Evolutionary conservation across 2,888 invertebrate species (phyloP), one percentile per base, ranked within the genome.

Genomic region (Coleophora deauratella): DNA sequence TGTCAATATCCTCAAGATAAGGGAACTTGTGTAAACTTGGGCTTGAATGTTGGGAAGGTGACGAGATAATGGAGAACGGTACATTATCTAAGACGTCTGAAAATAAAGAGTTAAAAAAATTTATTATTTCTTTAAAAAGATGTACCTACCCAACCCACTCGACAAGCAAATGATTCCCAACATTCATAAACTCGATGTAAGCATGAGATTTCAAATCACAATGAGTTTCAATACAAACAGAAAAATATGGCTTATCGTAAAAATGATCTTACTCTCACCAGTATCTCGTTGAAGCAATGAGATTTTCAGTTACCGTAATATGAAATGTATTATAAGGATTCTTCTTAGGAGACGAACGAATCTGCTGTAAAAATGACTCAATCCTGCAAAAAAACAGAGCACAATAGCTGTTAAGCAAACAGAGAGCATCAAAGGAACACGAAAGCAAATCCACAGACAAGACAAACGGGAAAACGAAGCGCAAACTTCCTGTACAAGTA

Each of bases 401-500:
- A 32, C 6, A 12, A 9, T 32, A 32, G 21, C 3, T 4, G 32
- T n/a, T 10, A 9, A n/a, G 6, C 32, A 32, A 32, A 11, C 32
- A 32, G 4, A 9, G 6, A 32, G 12, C 32, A 32, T 32, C 11
- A 32, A 11, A 32, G 12, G 32, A 32, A 32, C n/a, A n/a, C n/a
- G n/a, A 10, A n/a, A 32, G 32, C 6, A 8, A 3, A 21, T 4
- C 6, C 3, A 21, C 21, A 6, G 21, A 21, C n/a, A 32, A 32
- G 1, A 12, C n/a, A 2, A 34, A 34, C 13, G 14, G 9, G 1
- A 3, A 28, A 36, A 36, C 11, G 11, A 30, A 30, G 8, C 28
- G 37, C 33, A 34, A 40, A 35, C 37, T 33, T 41, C 35, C 28
- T 34, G 37, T 38, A 41, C 45, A 43, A 43, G 43, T 39, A 37